These are phyloP conservation scores for Lonchura striata DNA, from an alignment of 2,113 vertebrate species.

Conservation along the genomic window DNA sequence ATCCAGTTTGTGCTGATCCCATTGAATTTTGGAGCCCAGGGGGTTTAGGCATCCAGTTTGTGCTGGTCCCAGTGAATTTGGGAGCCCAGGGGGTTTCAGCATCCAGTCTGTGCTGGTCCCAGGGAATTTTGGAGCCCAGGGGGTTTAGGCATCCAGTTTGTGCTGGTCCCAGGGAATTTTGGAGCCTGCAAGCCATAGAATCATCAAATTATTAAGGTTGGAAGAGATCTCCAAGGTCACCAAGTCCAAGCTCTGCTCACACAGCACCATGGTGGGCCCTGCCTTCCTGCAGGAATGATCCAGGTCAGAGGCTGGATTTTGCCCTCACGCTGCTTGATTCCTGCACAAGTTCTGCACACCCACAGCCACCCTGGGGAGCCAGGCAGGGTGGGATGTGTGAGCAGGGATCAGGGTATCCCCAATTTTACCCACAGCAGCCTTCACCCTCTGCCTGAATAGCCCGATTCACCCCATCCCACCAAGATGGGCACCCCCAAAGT, in stretches of 20 bases:
- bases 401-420: not conserved
- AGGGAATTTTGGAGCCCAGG: not conserved
- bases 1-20: not conserved
- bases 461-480: accelerated
- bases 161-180: not conserved
- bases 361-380: not conserved
- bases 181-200: not conserved
- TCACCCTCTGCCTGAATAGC: not conserved
- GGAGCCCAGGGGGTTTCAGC: not conserved
- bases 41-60: not conserved
- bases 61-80: too few species aligned
- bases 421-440: not conserved
- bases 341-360: not conserved
- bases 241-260: not conserved
- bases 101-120: not conserved
- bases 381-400: not conserved
- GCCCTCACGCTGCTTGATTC: not conserved
- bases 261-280: not conserved
- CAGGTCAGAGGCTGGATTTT: not conserved
- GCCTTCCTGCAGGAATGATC: not conserved
- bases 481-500: not conserved
- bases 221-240: not conserved
- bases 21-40: not conserved
- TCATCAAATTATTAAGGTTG: not conserved
- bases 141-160: not conserved